Conservation (phyloP, 2,888 invertebrate genomes). For the Caenorhabditis sinica region DNA sequence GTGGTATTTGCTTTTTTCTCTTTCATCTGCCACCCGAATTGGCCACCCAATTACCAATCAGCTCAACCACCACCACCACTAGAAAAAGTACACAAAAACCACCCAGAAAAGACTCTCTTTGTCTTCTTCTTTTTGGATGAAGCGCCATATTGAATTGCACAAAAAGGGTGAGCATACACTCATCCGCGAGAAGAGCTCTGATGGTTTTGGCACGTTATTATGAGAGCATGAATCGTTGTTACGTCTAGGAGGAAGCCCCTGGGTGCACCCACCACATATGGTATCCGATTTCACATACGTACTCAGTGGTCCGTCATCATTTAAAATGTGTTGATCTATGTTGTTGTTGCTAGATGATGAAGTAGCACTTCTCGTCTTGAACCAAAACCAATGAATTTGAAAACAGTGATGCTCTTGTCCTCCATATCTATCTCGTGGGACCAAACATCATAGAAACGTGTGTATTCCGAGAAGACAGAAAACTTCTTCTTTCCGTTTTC, state of each 20-base stretch:
- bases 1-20: slow-evolving; percentile 21
- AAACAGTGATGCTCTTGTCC: slow-evolving; percentile 49
- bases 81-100: slow-evolving; percentile 35
- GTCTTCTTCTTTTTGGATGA: slow-evolving; percentile 28
- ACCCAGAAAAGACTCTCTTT: slow-evolving; percentile 16
- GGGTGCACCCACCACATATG: slow-evolving; percentile 45
- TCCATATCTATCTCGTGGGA: slow-evolving; percentile 43
- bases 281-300: slow-evolving; percentile 44
- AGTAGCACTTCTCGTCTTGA: slow-evolving; percentile 9
- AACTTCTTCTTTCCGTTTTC: neutral
- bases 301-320: slow-evolving; percentile 40
- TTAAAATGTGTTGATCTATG: slow-evolving; percentile 34
- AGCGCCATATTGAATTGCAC: slow-evolving; percentile 48
- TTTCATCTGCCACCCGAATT: slow-evolving; percentile 17
- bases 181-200: slow-evolving; percentile 11
- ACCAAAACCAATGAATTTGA: slow-evolving; percentile 51
- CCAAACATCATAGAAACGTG: slow-evolving; percentile 34
- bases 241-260: slow-evolving; percentile 18
- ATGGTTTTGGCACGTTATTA: slow-evolving; percentile 57
- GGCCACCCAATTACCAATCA: slow-evolving; percentile 44
- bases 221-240: slow-evolving; percentile 45
- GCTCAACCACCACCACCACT: slow-evolving; percentile 7
- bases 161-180: slow-evolving; percentile 36
- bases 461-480: neutral
- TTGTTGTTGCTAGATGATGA: slow-evolving; percentile 14